A percentile compares a stretch with the other conserved stretches of the same genome.
phyloP scores from a whole-genome alignment of 2,888 invertebrate species.

The Ganaspis brasiliensis region DNA sequence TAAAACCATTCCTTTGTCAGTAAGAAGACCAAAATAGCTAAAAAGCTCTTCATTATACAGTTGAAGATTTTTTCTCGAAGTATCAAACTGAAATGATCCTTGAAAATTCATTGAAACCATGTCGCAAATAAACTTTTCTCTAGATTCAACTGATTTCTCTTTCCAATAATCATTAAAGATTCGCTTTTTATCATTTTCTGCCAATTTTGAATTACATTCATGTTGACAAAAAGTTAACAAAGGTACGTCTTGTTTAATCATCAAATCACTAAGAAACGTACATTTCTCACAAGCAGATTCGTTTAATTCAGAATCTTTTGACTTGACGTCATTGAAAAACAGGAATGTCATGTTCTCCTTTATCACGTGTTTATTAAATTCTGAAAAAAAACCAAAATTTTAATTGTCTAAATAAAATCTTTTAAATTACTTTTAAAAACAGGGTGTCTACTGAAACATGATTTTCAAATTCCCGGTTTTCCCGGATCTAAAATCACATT shows the following conservation, averaged over 20 bases:
- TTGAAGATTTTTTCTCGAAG: no score
- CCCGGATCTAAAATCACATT: no score
- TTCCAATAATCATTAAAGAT: slow-evolving; percentile 52
- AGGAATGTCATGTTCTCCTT: not conserved
- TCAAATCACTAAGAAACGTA: no score
- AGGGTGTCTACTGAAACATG: no score
- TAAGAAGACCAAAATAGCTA: not conserved
- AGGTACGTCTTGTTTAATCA: not conserved
- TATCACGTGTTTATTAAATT: not conserved
- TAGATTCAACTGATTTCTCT: not conserved
- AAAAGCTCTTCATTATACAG: no score
- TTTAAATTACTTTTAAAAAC: no score
- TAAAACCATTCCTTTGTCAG: not conserved
- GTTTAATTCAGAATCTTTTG: not conserved
- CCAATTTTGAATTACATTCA: slow-evolving; percentile 42
- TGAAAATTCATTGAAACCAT: no score
- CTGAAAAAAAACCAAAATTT: not conserved
- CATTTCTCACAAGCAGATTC: no score
- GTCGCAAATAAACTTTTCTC: not conserved
- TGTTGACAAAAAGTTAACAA: slow-evolving; percentile 17
- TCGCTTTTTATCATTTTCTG: slow-evolving; percentile 35
- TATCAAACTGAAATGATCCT: no score
- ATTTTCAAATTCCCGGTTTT: no score
- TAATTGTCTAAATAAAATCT: no score
- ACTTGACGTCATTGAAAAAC: not conserved